These are phyloP conservation scores for Pelodiscus sinensis DNA, from an alignment of 2,113 vertebrate genomes.

Conservation along the genomic window DNA sequence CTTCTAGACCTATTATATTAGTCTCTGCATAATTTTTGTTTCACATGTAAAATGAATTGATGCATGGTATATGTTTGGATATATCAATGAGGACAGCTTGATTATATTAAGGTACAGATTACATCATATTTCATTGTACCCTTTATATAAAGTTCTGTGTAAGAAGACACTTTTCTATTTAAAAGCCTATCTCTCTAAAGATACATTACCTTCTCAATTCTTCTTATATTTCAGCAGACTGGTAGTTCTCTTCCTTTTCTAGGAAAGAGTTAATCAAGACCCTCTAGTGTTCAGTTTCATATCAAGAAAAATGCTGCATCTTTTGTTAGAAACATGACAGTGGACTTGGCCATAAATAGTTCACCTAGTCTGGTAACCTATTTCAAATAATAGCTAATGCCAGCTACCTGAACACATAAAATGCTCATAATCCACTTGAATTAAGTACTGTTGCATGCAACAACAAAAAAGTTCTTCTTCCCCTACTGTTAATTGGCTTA, in stretches of 20 bases:
- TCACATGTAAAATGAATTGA: neutral
- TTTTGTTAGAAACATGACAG: neutral
- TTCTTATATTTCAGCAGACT: neutral
- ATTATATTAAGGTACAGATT: neutral
- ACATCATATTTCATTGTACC: neutral
- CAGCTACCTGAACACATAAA: neutral
- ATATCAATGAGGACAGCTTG: neutral
- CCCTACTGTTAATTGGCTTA: neutral
- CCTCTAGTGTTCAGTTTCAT: accelerated
- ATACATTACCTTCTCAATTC: neutral
- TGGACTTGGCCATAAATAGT: neutral
- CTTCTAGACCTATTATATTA: neutral
- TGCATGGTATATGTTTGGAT: neutral
- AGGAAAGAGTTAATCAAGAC: accelerated
- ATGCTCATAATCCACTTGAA: neutral
- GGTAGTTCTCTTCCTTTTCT: neutral
- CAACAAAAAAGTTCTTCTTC: neutral
- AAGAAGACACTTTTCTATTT: neutral
- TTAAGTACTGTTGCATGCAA: neutral
- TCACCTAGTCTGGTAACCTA: neutral
- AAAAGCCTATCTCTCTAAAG: neutral
- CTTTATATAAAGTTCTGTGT: neutral
- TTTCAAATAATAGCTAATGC: neutral
- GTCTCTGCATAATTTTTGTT: neutral
- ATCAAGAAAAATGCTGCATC: neutral